phyloP scores from a whole-genome alignment of 2,797 vertebrate species.

The Diglossa cyanea region DNA sequence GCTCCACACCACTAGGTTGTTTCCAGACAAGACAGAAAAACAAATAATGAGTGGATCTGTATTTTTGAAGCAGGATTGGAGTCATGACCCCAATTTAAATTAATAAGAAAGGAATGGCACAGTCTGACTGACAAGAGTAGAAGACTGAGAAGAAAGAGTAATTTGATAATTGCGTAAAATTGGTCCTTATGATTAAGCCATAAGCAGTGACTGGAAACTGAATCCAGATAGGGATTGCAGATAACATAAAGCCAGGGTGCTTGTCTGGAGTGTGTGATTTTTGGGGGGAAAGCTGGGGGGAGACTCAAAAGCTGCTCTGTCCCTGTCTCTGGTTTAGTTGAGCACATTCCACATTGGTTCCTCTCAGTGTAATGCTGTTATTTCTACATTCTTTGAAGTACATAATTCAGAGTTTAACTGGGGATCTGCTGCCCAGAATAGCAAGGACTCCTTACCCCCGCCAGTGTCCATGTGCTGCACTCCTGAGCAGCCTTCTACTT shows the following conservation, averaged over 20 bases:
- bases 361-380: neutral
- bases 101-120: neutral
- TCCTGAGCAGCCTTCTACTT: neutral
- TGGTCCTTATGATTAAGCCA: neutral
- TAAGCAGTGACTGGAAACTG: neutral
- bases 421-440: neutral
- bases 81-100: neutral
- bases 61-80: neutral
- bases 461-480: too few species aligned
- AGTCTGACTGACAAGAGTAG: neutral
- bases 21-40: neutral
- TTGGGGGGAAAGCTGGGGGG: neutral
- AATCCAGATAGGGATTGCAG: neutral
- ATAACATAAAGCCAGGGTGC: neutral
- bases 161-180: neutral
- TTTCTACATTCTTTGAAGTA: neutral
- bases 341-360: neutral
- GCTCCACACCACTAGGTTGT: neutral
- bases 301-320: neutral
- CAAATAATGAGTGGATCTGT: neutral
- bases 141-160: neutral
- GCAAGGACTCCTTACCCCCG: neutral
- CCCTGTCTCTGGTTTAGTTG: neutral
- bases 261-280: neutral
- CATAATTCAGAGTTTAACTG: neutral